Base-by-base conservation (phyloP, 1,140 invertebrate genomes). In the Cotesia vestalis region DNA sequence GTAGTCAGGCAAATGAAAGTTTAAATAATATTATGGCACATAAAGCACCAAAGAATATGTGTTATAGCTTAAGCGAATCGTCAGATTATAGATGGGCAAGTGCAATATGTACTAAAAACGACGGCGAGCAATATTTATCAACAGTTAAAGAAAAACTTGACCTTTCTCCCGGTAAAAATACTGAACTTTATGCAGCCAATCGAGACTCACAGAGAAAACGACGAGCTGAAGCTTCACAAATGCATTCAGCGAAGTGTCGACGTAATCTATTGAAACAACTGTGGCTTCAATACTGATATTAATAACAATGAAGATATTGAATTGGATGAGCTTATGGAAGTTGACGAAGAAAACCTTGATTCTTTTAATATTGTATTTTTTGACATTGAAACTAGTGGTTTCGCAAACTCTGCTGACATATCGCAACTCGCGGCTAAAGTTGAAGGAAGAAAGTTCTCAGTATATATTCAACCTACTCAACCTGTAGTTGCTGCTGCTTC, bases 71-170 rank as follows among this genome's bases (percentile, higher is more conserved):
- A 35, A 78, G 75, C 2, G 72, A 75, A 62, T 76, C 77, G 14
- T 46, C 66, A 11, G 78, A 79, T 57, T 75, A 38, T 17, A 66
- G 77, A 62, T 75, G 78, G 5, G 66, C 75, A 2, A 74, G 69
- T 63, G 52, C 75, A 6, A 66, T 80, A 0, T 68, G 63, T 27
- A 68, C 52, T 55, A 80, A 79, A 61, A 79, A 81, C 63, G 40
- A 71, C 20, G 66, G 76, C 57, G 73, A 78, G 6, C 40, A 5
- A 5, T 38, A 73, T 64, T 53, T 76, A 52, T 14, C 74, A 12
- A 4, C 36, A 46, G 61, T 75, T 38, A 14, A 20, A 51, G 46
- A 46, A 17, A 67, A 71, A 34, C 6, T 74, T 6, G 2, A 35
- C 17, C 3, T 69, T 67, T 74, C 69, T 57, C 66, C 69, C 17